Evolutionary conservation across 2,797 vertebrate species (phyloP).

Genomic region (Crax fasciolata): DNA sequence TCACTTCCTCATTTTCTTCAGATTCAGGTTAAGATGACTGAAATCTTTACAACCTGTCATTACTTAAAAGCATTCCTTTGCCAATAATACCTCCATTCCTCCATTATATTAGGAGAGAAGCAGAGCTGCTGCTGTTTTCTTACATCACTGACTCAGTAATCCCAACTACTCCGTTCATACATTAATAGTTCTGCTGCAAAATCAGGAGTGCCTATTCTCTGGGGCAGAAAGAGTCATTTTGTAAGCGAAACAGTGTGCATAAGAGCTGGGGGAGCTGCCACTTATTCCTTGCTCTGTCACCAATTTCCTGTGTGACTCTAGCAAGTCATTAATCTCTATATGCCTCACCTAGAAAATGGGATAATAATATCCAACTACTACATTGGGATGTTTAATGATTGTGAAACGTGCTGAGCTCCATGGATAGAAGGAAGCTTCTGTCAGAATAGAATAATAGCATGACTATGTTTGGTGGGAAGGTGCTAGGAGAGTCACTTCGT

Average conservation of each 20-base stretch:
- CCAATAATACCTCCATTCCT: neutral
- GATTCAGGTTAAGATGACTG: neutral
- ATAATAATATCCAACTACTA: constrained; percentile 65
- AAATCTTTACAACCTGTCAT: neutral
- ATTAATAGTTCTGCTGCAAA: neutral
- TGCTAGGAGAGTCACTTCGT: constrained; percentile 41
- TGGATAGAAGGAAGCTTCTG: constrained; percentile 38
- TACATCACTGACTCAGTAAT: neutral
- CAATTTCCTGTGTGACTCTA: constrained; percentile 35
- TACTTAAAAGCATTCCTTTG: neutral
- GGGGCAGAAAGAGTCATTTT: neutral
- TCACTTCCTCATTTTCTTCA: neutral
- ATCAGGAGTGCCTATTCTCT: neutral
- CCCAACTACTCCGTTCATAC: neutral
- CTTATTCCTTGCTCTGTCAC: constrained; percentile 23
- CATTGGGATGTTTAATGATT: constrained; percentile 48
- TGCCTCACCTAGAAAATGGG: constrained; percentile 59
- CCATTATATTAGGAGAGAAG: neutral
- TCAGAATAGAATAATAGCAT: constrained; percentile 37
- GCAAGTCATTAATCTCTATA: constrained; percentile 25
- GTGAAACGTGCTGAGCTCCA: constrained; percentile 67
- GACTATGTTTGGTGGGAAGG: constrained; percentile 47
- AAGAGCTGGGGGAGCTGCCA: neutral
- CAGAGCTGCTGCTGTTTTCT: neutral
- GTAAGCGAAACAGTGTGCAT: neutral